These are phyloP conservation scores for Halocynthia aurantium DNA, from an alignment of 23 tunicate species.

Conservation along the genomic window DNA sequence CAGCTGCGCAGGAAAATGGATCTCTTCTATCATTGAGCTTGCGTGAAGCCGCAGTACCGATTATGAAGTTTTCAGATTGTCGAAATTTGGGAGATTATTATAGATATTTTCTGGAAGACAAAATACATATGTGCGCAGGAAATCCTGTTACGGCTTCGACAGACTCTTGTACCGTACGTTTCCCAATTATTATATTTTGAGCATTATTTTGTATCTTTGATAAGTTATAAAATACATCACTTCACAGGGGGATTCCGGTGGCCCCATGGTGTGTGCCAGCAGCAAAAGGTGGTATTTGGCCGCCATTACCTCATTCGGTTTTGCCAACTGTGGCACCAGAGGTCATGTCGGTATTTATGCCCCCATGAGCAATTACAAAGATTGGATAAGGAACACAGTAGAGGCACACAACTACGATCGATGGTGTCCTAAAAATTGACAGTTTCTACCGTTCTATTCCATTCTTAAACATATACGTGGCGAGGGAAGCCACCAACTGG, in stretches of 20 bases:
- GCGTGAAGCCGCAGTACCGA: constrained; percentile 66
- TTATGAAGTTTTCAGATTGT: constrained; percentile 39
- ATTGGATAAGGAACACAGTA: constrained; percentile 57
- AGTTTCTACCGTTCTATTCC: no score
- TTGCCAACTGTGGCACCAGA: constrained; percentile 66
- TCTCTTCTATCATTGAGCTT: constrained; percentile 18
- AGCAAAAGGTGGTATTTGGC: constrained; percentile 59
- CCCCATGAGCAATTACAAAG: constrained; percentile 38
- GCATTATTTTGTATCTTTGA: no score
- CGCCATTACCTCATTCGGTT: constrained; percentile 90
- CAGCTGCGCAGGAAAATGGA: constrained; percentile 8
- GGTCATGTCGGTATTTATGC: constrained; percentile 90
- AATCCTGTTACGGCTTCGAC: constrained; percentile 27
- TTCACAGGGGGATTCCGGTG: constrained; percentile 84
- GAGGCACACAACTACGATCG: constrained; percentile 8
- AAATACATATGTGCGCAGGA: constrained; percentile 93
- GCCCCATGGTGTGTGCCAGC: constrained; percentile 50
- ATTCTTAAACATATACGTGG: no score
- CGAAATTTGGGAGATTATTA: constrained; percentile 41
- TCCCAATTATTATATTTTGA: no score
- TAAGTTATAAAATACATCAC: no score
- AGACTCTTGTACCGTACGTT: constrained; percentile 47
- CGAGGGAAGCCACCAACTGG: no score
- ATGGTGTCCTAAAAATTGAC: no score
- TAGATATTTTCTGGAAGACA: constrained; percentile 16